Evolutionary conservation across 1,140 invertebrate species (phyloP), one percentile per base, ranked within the genome.

Genomic region (Sycophaga agraensis): DNA sequence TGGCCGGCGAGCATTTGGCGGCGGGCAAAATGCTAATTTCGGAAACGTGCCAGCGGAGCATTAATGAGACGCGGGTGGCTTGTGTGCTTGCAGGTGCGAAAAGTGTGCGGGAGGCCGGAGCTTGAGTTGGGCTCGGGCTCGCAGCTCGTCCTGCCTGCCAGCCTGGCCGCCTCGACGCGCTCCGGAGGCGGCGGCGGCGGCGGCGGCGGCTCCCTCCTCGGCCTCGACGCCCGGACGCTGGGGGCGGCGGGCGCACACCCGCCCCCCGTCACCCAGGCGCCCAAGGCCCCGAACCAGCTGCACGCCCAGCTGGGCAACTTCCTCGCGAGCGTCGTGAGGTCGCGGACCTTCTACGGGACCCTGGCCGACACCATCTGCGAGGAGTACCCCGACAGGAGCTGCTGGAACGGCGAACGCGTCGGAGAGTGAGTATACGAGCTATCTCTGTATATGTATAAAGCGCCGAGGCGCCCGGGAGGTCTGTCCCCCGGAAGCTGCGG

Each of bases 351-450:
- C 68, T 91, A 89, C 69, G 82, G 81, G 14, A 85, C 84, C 57
- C 73, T 91, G 4, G 87, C 88, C 1, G 88, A 90, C 70, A 82
- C 83, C 35, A 77, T 91, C 34, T 91, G 90, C 73, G 83, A 83
- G 17, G 83, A 84, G 7, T 79, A 81, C 57, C 75, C 75, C 17
- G 73, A 79, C 63, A 73, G 70, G 49, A 68, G 62, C 43, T 91
- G 90, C 73, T 91, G 90, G 90, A 91, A 90, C 70, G 90, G 89
- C 35, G 84, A 89, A 65, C 76, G 83, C 59, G 79, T 91, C 66
- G 89, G 86, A 78, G 88, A 90, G 90, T 91, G 69, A 89, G 89
- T 88, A 50, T 31, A n/a, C n/a, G n/a, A n/a, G n/a, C n/a, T n/a
- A n/a, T n/a, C n/a, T n/a, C n/a, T n/a, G n/a, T n/a, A n/a, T n/a